Evolutionary conservation across 1,140 invertebrate species (phyloP), one percentile per base, ranked within the genome.

Genomic region (Agrilus planipennis): DNA sequence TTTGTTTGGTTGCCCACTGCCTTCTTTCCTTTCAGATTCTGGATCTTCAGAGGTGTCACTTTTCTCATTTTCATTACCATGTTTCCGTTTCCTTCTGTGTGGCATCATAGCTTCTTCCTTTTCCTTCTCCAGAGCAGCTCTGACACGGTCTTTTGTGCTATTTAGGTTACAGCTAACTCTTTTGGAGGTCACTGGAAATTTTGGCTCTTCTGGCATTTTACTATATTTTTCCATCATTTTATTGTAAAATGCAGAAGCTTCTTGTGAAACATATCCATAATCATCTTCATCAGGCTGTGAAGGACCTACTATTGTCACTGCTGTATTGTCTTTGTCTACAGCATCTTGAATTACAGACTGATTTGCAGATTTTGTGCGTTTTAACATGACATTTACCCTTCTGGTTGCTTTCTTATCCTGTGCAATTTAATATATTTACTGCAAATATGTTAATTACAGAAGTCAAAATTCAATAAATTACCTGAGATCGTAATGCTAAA

Each of bases 221-320:
- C 72, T 79, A 46, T 86, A 88, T 59, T 88, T 87, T 41, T 81
- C 76, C 68, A 89, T 84, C 61, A 90, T 76, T 58, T 86, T 83
- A 44, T 79, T 74, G 61, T 89, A 89, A 46, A 84, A 73, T 19
- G 77, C 78, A 37, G 81, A 75, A 1, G 85, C 82, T 58, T 81
- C 80, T 50, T 81, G 79, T 0, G 86, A 89, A 11, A 81, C 82
- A 57, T 89, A 91, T 4, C 87, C 81, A 59, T 90, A 91, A 57
- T 91, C 87, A 69, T 91, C 88, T 60, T 88, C 84, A 54, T 89
- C 86, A 0, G 82, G 82, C 52, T 87, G 84, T n/a, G 73, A 72
- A 4, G 75, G 75, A 14, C 77, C 77, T 51, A 73, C 72, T 20
- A 77, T 64, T 0, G 81, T 85, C 20, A 85, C 71, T 28, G 79